A percentile compares a stretch with the other conserved stretches of the same genome.
Evolutionary conservation across 2,888 invertebrate genomes (phyloP).

Genomic region (Galeruca laticollis): DNA sequence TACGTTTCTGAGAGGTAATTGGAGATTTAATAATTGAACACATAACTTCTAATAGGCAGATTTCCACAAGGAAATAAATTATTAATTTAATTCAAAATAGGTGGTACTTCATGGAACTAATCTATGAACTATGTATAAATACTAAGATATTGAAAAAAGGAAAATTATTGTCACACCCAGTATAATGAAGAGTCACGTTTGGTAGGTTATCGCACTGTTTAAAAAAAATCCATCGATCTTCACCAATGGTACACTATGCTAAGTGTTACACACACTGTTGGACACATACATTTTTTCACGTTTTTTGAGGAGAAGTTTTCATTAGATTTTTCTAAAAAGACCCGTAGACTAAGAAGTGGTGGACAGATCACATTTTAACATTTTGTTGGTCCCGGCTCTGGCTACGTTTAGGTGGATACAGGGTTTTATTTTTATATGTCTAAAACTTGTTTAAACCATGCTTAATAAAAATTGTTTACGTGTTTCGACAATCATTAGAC

Average conservation of each 20-base stretch:
- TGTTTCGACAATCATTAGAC: constrained; percentile 6
- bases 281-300: constrained; percentile 59
- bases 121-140: background rate
- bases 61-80: background rate
- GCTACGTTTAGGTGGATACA: constrained; percentile 32
- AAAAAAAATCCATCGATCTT: constrained; percentile 66
- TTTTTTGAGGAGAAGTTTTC: constrained; percentile 23
- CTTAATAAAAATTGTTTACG: background rate
- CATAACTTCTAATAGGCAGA: too few species aligned
- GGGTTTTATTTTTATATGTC: constrained; percentile 15
- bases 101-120: background rate
- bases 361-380: constrained; percentile 32
- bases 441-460: background rate
- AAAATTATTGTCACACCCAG: constrained; percentile 31
- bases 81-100: background rate
- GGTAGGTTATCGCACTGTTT: constrained; percentile 67
- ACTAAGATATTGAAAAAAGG: constrained; percentile 22
- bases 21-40: too few species aligned
- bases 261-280: constrained; percentile 64
- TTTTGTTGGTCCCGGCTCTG: constrained; percentile 31
- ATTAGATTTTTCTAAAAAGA: constrained; percentile 31
- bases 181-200: constrained; percentile 60
- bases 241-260: constrained; percentile 69
- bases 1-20: too few species aligned
- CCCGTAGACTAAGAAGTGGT: constrained; percentile 26